Conservation (phyloP, 2,888 invertebrate species). For the Synergus laeviventris region DNA sequence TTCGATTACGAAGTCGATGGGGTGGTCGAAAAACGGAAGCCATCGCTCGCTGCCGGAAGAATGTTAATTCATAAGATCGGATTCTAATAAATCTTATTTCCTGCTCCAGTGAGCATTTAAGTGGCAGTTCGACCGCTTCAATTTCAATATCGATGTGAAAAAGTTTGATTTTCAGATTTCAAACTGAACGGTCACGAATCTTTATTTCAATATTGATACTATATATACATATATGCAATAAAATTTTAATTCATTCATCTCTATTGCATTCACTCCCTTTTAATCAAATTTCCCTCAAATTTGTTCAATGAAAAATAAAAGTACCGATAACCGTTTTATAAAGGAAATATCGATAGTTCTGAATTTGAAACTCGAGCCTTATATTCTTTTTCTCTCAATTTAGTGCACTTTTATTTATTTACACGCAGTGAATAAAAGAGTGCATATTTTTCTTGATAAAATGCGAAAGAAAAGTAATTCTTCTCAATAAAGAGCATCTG, state of each 20-base stretch:
- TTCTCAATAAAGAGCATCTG: conserved; percentile 14
- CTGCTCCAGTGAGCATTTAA: conserved; percentile 18
- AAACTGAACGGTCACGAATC: not conserved
- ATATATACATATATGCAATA: too few relatives aligned
- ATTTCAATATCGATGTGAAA: conserved; percentile 9
- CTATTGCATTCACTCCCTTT: not conserved
- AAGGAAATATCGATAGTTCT: not conserved
- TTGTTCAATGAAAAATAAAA: not conserved
- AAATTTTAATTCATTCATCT: not conserved
- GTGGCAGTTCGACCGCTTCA: not conserved
- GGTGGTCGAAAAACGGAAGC: conserved; percentile 22
- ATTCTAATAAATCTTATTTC: conserved; percentile 37
- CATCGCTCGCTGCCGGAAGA: not conserved
- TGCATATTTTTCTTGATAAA: not conserved
- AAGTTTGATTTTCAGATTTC: not conserved
- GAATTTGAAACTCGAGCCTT: not conserved
- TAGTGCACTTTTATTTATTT: too few relatives aligned
- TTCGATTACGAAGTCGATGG: not conserved
- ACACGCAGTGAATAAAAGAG: not conserved
- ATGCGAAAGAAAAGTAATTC: conserved; percentile 22
- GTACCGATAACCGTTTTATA: not conserved
- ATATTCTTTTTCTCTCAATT: not conserved
- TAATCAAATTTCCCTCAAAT: not conserved
- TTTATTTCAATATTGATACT: not conserved
- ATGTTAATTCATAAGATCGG: conserved; percentile 23